phyloP scores from a whole-genome alignment of 2,113 vertebrate species.

The Chaenogobius annularis region DNA sequence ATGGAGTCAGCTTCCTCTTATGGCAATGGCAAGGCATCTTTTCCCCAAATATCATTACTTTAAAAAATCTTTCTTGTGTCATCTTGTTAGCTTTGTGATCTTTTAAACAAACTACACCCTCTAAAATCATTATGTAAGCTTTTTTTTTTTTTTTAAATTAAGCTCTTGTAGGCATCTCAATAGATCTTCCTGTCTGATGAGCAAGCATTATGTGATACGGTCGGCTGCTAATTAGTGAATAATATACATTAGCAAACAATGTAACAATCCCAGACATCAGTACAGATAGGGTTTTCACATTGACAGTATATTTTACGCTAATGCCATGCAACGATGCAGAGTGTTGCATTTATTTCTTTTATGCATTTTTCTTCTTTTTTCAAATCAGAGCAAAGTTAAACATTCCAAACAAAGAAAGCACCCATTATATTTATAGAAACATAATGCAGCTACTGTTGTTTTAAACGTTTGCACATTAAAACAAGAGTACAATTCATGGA shows the following conservation, averaged over 20 bases:
- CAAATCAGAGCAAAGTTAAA: slow-evolving; percentile 49
- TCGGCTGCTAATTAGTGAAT: slow-evolving; percentile 41
- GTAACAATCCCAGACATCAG: slow-evolving; percentile 52
- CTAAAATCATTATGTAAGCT: slow-evolving; percentile 36
- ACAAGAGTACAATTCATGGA: slow-evolving; percentile 35
- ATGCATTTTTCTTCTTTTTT: slow-evolving; percentile 45
- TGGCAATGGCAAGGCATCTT: slow-evolving; percentile 21
- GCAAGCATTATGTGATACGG: slow-evolving; percentile 33
- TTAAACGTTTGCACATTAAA: slow-evolving; percentile 48
- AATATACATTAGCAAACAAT: slow-evolving; percentile 57
- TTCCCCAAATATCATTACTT: slow-evolving; percentile 12
- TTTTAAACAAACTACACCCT: slow-evolving; percentile 22
- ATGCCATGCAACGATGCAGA: slow-evolving; percentile 61
- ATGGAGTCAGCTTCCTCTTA: slow-evolving; percentile 30
- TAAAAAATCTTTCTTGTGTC: slow-evolving; percentile 21
- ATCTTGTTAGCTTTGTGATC: slow-evolving; percentile 12
- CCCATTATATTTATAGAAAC: slow-evolving; percentile 57
- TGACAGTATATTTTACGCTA: slow-evolving; percentile 40
- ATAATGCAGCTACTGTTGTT: slow-evolving; percentile 58
- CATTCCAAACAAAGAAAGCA: slow-evolving; percentile 59
- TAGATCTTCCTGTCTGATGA: slow-evolving; percentile 25
- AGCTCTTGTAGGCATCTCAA: slow-evolving; percentile 31
- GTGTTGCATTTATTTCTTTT: slow-evolving; percentile 41
- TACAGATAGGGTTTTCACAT: slow-evolving; percentile 53
- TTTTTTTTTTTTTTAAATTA: slow-evolving; percentile 22